phyloP scores from a whole-genome alignment of 2,797 vertebrate species.

The Austrolebias charrua region DNA sequence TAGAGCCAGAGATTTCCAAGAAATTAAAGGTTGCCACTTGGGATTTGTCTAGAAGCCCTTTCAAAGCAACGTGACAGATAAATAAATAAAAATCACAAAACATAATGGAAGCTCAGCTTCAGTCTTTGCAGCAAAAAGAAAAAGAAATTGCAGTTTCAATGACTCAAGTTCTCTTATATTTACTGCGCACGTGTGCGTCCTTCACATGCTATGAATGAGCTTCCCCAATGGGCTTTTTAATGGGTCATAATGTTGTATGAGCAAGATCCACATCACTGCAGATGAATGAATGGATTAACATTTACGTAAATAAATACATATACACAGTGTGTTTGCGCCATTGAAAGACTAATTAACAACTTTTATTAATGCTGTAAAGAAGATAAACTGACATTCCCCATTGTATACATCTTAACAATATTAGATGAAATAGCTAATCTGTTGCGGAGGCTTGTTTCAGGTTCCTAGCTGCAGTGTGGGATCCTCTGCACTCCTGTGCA shows the following conservation, averaged over 20 bases:
- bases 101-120: neutral
- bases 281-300: conserved; percentile 15
- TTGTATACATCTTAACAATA: neutral
- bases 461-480: too few species aligned
- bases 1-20: conserved; percentile 12
- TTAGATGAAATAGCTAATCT: too few species aligned
- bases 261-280: conserved; percentile 1
- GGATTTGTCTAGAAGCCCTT: conserved; percentile 18
- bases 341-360: neutral
- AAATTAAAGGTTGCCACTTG: neutral
- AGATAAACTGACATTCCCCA: neutral
- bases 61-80: conserved; percentile 24
- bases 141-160: neutral
- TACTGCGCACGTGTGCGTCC: neutral
- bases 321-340: conserved; percentile 1
- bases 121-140: neutral
- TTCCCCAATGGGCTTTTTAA: conserved; percentile 10
- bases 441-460: too few species aligned
- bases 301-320: conserved; percentile 16
- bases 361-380: neutral
- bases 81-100: too few species aligned
- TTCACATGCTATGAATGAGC: conserved; percentile 7
- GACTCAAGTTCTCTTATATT: neutral
- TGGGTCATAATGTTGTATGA: conserved; percentile 11
- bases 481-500: too few species aligned